phyloP scores from a whole-genome alignment of 2,113 vertebrate species.

The Dermatemys mawii region DNA sequence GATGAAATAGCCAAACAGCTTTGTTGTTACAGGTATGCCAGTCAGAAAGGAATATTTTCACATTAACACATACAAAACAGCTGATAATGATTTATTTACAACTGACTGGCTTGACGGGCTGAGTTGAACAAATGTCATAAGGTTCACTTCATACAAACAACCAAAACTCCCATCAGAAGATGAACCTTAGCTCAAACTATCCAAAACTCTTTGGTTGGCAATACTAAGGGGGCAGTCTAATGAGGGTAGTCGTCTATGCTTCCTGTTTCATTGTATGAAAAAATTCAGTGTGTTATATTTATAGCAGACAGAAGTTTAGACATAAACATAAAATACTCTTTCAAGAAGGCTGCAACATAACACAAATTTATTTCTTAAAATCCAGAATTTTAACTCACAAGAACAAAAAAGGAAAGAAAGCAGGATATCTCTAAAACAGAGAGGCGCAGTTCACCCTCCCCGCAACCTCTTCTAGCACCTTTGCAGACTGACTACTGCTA shows the following conservation, averaged over 20 bases:
- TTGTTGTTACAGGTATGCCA: background rate
- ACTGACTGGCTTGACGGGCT: background rate
- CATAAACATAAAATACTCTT: background rate
- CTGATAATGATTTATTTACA: background rate
- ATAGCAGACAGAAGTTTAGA: background rate
- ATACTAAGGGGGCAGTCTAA: background rate
- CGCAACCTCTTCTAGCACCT: background rate
- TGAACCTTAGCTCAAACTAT: background rate
- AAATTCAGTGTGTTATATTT: background rate
- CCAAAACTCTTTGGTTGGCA: background rate
- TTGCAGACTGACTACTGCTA: background rate
- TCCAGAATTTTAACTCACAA: background rate
- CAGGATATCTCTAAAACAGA: background rate
- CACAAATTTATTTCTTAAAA: background rate
- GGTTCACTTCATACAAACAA: background rate
- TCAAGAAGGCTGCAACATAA: background rate
- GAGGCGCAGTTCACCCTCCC: background rate
- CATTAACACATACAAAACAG: fast-evolving
- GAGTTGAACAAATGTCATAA: background rate
- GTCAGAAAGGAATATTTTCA: background rate
- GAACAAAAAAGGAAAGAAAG: background rate
- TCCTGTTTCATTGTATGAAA: fast-evolving
- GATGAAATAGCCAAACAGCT: background rate
- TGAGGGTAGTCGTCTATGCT: background rate
- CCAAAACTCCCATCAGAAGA: background rate